Conservation (phyloP, 2,113 vertebrate genomes). For the Australoheros scitulus region DNA sequence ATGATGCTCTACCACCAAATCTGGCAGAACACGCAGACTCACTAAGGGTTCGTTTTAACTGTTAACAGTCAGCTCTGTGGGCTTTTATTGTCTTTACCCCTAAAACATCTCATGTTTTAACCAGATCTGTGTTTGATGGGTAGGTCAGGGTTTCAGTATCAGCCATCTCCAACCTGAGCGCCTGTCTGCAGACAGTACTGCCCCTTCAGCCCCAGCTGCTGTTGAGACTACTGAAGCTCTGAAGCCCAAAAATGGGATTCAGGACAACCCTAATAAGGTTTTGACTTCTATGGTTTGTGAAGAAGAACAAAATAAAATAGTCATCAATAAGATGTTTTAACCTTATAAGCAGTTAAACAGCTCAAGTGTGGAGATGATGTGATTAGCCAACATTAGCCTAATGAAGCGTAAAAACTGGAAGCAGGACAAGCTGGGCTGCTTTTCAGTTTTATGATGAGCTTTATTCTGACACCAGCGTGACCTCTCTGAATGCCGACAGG, state of each 20-base stretch:
- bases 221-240: too few species aligned
- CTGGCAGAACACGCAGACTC: background rate
- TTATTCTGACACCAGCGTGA: background rate
- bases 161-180: background rate
- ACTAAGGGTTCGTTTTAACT: background rate
- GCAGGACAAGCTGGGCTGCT: too few species aligned
- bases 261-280: accelerated
- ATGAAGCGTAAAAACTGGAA: background rate
- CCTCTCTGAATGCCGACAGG: background rate
- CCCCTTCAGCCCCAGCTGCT: too few species aligned
- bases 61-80: accelerated
- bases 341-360: background rate
- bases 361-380: background rate
- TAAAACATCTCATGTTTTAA: background rate
- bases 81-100: background rate
- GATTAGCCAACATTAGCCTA: background rate
- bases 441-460: too few species aligned
- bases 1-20: background rate
- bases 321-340: background rate
- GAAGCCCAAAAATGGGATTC: background rate
- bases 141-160: background rate
- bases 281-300: background rate
- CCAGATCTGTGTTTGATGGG: background rate
- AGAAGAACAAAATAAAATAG: background rate
- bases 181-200: background rate